A percentile compares a stretch with the other conserved stretches of the same genome.
phyloP scores from a whole-genome alignment of 2,888 invertebrate genomes.

The Dendrolimus pini region DNA sequence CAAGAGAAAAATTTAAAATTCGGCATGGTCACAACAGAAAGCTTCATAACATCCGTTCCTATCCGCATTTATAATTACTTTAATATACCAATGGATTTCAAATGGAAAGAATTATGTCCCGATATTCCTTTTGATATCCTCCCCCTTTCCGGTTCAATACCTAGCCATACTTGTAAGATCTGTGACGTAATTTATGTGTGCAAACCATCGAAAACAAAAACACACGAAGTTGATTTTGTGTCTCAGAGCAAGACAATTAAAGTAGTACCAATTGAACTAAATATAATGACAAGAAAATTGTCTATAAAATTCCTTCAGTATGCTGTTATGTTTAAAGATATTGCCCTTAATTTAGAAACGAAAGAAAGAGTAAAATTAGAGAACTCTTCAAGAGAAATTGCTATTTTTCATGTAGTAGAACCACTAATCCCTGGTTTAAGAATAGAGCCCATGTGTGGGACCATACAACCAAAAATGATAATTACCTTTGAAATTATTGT shows the following conservation, averaged over 20 bases:
- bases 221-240: conserved; percentile 47
- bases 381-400: conserved; percentile 72
- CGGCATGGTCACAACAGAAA: conserved; percentile 63
- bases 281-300: conserved; percentile 50
- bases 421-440: conserved; percentile 60
- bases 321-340: conserved; percentile 50
- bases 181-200: conserved; percentile 50
- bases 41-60: conserved; percentile 52
- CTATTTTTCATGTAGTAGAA: conserved; percentile 66
- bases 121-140: conserved; percentile 58
- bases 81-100: conserved; percentile 45
- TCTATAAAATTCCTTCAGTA: conserved; percentile 57
- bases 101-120: conserved; percentile 40
- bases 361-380: conserved; percentile 62
- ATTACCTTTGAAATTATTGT: conserved; percentile 60
- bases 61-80: conserved; percentile 51
- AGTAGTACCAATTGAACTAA: conserved; percentile 46
- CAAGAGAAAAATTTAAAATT: conserved; percentile 52
- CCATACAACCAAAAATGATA: conserved; percentile 65
- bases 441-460: conserved; percentile 70
- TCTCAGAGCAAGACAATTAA: conserved; percentile 27
- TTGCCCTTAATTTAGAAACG: conserved; percentile 54
- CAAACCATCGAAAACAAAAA: conserved; percentile 53
- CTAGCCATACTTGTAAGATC: conserved; percentile 42
- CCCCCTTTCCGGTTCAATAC: conserved; percentile 44